Evolutionary conservation across 2,888 invertebrate species (phyloP), one percentile per base, ranked within the genome.

Genomic region (Cordylochernes scorpioides): DNA sequence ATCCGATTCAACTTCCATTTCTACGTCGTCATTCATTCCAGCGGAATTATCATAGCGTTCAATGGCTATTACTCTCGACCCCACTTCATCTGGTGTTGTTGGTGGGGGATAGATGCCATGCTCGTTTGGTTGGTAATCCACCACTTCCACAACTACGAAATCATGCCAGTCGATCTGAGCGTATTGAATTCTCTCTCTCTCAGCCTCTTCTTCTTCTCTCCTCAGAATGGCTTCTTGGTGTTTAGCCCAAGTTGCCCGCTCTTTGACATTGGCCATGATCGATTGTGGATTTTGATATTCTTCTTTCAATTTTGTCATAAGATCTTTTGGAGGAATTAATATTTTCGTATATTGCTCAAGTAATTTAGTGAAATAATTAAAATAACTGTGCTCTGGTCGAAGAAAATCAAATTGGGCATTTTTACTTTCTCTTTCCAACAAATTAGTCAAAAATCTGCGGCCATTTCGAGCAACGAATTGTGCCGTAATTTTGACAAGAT

Each of bases 81-180:
- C 94, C 0, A 94, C 91, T 55, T 91, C 88, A 39, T 84, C 73
- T 0, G 91, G 88, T 4, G 84, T 91, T 0, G 91, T 94, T 0
- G 91, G 94, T 3, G 91, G 82, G 1, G 91, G 91, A 48, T 91
- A 80, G 49, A 84, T 39, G 1, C 86, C 84, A 7, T 72, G 70
- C 56, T 99, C 97, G 44, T 78, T 80, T 0, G 82, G 77, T 43
- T 88, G 86, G 52, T 94, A 99, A 54, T 99, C 97, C 0, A 99
- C 94, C 0, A 94, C 94, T 58, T 99, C 97, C 1, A 99, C 97
- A 0, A 99, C 94, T 2, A 97, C 94, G 54, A 99, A 99, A 54
- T 97, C 94, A 51, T 99, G 97, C 97, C 97, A 99, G 52, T 99
- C 97, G 39, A 97, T 91, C 47, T 84, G 84, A 0, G 91, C 88